Percentiles rank a stretch among this genome's conserved stretches.
Evolutionary conservation across 2,113 vertebrate species (phyloP).

Genomic region (Sciurus niger): DNA sequence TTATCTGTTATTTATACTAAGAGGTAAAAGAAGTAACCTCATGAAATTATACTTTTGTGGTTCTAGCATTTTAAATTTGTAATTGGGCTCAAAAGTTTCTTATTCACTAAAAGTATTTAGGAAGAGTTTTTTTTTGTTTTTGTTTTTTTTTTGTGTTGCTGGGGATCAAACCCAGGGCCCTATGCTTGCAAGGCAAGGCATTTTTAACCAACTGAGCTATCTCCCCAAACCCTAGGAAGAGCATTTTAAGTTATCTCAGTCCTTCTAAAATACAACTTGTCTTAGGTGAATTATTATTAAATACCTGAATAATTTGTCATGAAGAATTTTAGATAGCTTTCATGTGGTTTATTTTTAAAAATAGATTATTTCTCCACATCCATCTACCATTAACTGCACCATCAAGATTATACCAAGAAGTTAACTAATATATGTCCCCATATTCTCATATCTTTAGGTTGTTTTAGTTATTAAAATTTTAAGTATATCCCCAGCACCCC

Average conservation of each 20-base stretch:
- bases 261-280: slow-evolving; percentile 10
- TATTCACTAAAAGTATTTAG: slow-evolving; percentile 22
- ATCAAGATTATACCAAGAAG: not conserved
- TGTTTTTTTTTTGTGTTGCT: too few species aligned
- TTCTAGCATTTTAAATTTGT: slow-evolving; percentile 40
- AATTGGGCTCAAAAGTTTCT: not conserved
- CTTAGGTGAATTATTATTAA: slow-evolving; percentile 54
- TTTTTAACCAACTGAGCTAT: too few species aligned
- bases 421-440: slow-evolving; percentile 14
- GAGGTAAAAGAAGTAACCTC: slow-evolving; percentile 32
- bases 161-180: too few species aligned
- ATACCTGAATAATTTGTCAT: slow-evolving; percentile 47
- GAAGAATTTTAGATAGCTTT: not conserved
- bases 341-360: not conserved
- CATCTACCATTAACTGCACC: not conserved
- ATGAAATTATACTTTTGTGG: not conserved
- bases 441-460: not conserved
- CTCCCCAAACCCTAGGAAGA: not conserved
- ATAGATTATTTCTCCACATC: not conserved
- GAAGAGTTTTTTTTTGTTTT: not conserved
- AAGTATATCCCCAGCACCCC: not conserved
- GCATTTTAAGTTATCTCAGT: not conserved
- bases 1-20: not conserved
- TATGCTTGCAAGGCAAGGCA: too few species aligned
- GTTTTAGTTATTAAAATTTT: not conserved